Conservation (phyloP, 2,113 vertebrate species). For the Rafetus swinhoei region DNA sequence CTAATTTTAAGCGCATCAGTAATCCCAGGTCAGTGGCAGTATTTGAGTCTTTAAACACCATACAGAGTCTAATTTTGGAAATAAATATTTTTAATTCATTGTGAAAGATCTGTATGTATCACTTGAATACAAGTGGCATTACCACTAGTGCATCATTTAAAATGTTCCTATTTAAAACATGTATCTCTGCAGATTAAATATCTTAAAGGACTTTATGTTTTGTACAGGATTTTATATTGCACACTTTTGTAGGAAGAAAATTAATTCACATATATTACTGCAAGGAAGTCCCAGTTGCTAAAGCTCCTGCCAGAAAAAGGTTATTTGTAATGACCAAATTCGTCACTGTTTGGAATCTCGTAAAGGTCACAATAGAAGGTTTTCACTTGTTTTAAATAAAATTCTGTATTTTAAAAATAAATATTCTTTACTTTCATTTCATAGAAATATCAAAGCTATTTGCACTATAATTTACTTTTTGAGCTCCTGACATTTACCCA, state of each 20-base stretch:
- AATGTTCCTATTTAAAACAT: constrained; percentile 29
- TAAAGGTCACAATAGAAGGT: constrained; percentile 83
- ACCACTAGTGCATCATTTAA: not conserved
- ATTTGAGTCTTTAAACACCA: not conserved
- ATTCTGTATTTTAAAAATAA: constrained; percentile 85
- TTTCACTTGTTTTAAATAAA: constrained; percentile 86
- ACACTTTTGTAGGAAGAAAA: constrained; percentile 70
- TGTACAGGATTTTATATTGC: constrained; percentile 57
- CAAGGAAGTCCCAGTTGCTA: constrained; percentile 69
- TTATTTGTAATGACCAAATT: constrained; percentile 89
- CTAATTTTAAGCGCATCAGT: not conserved
- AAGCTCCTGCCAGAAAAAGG: constrained; percentile 78
- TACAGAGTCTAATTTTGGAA: not conserved
- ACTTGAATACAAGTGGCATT: not conserved
- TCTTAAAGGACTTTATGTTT: constrained; percentile 53
- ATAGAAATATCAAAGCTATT: constrained; percentile 89
- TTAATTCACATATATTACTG: constrained; percentile 78
- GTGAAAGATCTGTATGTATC: fast-evolving
- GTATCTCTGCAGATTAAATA: constrained; percentile 25
- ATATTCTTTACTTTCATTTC: constrained; percentile 84
- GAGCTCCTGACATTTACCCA: constrained; percentile 87
- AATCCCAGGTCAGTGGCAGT: constrained; percentile 52
- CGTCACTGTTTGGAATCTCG: constrained; percentile 84
- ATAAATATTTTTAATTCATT: not conserved
- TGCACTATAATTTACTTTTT: constrained; percentile 86